These are phyloP conservation scores for Agriopis aurantiaria DNA, from an alignment of 2,888 invertebrate species.

Conservation along the genomic window DNA sequence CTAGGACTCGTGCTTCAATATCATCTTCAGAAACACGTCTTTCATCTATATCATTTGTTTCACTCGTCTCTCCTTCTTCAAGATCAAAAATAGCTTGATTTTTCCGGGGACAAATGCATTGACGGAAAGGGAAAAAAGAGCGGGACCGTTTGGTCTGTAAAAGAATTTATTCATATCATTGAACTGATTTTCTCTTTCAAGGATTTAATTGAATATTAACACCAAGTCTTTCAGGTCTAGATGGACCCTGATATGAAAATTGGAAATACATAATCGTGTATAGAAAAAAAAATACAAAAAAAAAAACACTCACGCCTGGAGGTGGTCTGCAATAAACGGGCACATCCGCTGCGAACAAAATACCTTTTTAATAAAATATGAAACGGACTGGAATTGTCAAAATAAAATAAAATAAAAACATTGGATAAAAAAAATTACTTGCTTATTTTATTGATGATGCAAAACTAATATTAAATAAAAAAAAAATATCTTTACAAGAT, in stretches of 20 bases:
- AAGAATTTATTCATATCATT: neutral
- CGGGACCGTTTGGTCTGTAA: slow-evolving; percentile 11
- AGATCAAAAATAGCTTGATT: neutral
- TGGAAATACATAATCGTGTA: too few relatives aligned
- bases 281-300: too few relatives aligned
- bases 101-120: neutral
- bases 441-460: too few relatives aligned
- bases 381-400: neutral
- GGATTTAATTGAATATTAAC: too few relatives aligned
- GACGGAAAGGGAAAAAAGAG: neutral
- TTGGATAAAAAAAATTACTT: neutral
- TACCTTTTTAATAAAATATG: neutral
- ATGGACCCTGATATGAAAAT: too few relatives aligned
- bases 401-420: too few relatives aligned
- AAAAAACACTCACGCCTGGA: neutral
- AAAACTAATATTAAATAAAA: too few relatives aligned
- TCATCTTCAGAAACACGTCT: neutral
- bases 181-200: too few relatives aligned
- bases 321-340: neutral
- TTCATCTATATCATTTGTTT: neutral
- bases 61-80: neutral
- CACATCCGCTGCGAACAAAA: neutral
- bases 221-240: too few relatives aligned
- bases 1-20: neutral
- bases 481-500: too few relatives aligned